Base-by-base conservation (phyloP, 2,888 invertebrate species). In the Slavum lentiscoides region DNA sequence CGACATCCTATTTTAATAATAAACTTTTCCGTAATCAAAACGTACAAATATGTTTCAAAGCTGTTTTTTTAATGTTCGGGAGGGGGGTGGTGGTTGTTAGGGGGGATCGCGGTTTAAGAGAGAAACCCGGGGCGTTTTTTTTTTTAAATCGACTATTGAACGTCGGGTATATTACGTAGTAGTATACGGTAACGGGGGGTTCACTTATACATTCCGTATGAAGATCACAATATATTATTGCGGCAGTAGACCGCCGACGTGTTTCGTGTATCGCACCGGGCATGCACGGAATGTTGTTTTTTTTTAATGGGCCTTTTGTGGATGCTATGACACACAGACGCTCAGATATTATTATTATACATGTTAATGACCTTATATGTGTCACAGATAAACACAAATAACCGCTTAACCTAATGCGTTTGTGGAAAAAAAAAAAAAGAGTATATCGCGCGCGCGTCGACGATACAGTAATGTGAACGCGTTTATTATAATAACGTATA, bases 231-330 rank as follows among this genome's bases (percentile, higher is more conserved):
- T 66, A 21, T 58, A 74, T n/a, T n/a, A n/a, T n/a, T n/a, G n/a
- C n/a, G n/a, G n/a, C n/a, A n/a, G n/a, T n/a, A n/a, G n/a, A n/a
- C n/a, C n/a, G 66, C 66, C 66, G 55, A 58, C 74, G 64, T 21
- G 55, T 21, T 39, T 19, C 74, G 64, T 39, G 49, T 49, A 11
- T 55, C 64, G 39, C 69, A 58, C 58, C 69, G 17, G 30, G 30
- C 55, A 53, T 39, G 39, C 43, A 19, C 30, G 80, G 80, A 80
- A 80, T 80, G 80, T 72, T 37, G 72, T 80, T 80, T 80, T 80
- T 80, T 80, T 77, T 80, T 80, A 80, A 80, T 80, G 80, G 80
- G 66, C 43, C 53, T 62, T 80, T 80, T 49, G 43, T 49, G 39
- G 15, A 49, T 17, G 30, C 23, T 39, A 64, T 80, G 70, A 72